These are phyloP conservation scores for Chrosomus eos DNA, from an alignment of 2,797 vertebrate species.

Conservation along the genomic window DNA sequence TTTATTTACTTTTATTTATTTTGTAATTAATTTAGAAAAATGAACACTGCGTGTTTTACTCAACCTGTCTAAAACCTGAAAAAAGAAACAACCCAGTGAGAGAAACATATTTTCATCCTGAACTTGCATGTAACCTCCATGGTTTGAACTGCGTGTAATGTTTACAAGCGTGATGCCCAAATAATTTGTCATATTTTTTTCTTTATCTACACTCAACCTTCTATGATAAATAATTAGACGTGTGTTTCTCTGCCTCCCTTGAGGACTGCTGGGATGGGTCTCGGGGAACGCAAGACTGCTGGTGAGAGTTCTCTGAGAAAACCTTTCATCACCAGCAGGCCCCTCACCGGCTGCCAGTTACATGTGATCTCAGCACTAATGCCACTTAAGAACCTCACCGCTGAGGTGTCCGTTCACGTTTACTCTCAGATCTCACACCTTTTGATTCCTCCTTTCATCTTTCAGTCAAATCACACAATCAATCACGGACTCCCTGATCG, in stretches of 20 bases:
- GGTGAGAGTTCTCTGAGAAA: constrained; percentile 29
- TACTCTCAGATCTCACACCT: constrained; percentile 29
- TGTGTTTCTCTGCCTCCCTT: constrained; percentile 40
- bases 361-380: constrained; percentile 45
- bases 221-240: constrained; percentile 50
- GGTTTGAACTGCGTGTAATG: constrained; percentile 1
- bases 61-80: not conserved
- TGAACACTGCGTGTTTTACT: not conserved
- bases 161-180: constrained; percentile 36
- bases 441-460: constrained; percentile 54
- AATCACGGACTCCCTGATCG: constrained; percentile 51
- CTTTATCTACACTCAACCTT: constrained; percentile 40
- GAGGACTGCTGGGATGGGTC: constrained; percentile 35
- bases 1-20: not conserved
- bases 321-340: constrained; percentile 44
- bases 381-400: constrained; percentile 42
- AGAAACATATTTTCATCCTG: not conserved
- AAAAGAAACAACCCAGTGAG: not conserved
- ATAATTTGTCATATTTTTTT: constrained; percentile 28
- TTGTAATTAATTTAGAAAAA: not conserved
- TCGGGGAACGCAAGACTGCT: constrained; percentile 33
- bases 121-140: not conserved
- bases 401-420: constrained; percentile 35
- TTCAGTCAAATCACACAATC: constrained; percentile 52
- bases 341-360: constrained; percentile 43